Base-by-base conservation (phyloP, 1,140 invertebrate species). In the Frieseomelitta varia region DNA sequence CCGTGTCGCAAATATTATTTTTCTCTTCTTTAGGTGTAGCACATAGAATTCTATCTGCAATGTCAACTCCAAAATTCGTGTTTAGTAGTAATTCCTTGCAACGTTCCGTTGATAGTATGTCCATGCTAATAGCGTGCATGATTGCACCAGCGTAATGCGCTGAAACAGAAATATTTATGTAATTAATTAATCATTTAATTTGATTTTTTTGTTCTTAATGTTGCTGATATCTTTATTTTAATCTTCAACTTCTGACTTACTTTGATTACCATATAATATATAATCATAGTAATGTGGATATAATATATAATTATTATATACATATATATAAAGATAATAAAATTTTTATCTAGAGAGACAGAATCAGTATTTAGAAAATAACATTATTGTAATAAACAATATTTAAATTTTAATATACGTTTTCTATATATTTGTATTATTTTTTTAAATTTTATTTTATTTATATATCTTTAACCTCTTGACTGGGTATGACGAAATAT, bases 71-170 rank as follows among this genome's bases (percentile, higher is more conserved):
- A 3, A 80, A 79, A 56, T 94, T 90, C 1, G 91, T 90, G 21
- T 53, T 84, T 12, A 85, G 55, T 21, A 94, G 34, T 39, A 92
- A 90, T 74, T 93, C 80, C n/a, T 68, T 88, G 92, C 97, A 97
- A 87, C 96, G 95, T 3, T 95, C 92, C 39, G 95, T 94, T 55
- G 95, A 94, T 30, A 97, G 92, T 0, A 97, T 92, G n/a, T 96
- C 96, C 0, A 98, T 95, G 86, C 96, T 95, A 17, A 98, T 94
- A 82, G 96, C 96, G 92, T 97, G 97, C 96, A 98, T 96, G 27
- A 97, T 95, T 76, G 96, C 96, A 84, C 96, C 97, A 67, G 96
- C 95, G 65, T 96, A 95, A 85, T 97, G 96, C 69, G 96, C 97
- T 97, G 92, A 53, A 95, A 94, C 85, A 77, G 90, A 79, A 87